A percentile compares a stretch with the other conserved stretches of the same genome.
phyloP scores from a whole-genome alignment of 2,113 vertebrate species.

The Scomber scombrus region DNA sequence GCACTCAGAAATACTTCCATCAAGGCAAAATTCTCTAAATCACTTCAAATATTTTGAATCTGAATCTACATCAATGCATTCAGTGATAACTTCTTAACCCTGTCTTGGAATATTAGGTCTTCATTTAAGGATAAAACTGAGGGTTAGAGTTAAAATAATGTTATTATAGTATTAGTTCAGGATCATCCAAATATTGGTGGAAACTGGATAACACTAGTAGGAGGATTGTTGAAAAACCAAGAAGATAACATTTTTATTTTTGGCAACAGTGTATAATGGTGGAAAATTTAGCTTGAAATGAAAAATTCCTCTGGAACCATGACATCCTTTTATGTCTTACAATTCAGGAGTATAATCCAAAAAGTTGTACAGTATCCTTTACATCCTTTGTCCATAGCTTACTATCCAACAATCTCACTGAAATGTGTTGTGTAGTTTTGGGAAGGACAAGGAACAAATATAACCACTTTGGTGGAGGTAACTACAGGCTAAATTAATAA shows the following conservation, averaged over 20 bases:
- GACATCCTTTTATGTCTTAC: too few relatives aligned
- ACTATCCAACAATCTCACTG: neutral
- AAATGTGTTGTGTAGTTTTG: too few relatives aligned
- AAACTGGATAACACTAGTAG: too few relatives aligned
- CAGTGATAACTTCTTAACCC: too few relatives aligned
- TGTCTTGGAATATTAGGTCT: neutral
- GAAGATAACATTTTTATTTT: too few relatives aligned
- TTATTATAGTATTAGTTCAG: neutral
- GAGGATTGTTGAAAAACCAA: too few relatives aligned
- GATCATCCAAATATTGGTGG: too few relatives aligned
- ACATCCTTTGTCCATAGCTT: neutral
- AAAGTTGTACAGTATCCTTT: neutral
- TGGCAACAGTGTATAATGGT: too few relatives aligned
- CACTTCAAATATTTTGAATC: neutral
- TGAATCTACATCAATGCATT: neutral
- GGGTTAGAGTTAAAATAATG: neutral
- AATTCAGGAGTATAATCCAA: neutral
- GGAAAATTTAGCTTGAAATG: too few relatives aligned
- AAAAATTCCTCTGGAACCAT: too few relatives aligned
- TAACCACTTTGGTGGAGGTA: neutral
- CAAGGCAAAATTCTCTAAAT: neutral
- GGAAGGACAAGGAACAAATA: neutral
- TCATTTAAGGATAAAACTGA: constrained; percentile 5
- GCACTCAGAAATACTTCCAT: neutral
- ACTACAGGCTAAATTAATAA: neutral